Evolutionary conservation across 2,113 vertebrate species (phyloP).

Genomic region (Andinoacara biseriatus): DNA sequence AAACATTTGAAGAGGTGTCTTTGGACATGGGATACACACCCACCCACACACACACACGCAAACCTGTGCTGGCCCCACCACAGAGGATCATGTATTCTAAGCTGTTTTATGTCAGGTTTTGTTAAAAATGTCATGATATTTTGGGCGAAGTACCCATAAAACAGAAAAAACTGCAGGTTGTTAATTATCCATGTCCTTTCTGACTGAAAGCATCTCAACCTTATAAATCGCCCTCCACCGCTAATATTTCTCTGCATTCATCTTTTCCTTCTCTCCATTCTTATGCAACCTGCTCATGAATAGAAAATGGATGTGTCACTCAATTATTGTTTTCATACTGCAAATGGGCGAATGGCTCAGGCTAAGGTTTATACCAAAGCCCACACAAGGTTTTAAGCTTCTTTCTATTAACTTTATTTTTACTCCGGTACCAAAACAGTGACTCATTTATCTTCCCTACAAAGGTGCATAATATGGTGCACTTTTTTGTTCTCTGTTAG

Average conservation of each 20-base stretch:
- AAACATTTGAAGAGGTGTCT: conserved; percentile 41
- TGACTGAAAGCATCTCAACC: neutral
- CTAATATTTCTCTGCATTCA: conserved; percentile 15
- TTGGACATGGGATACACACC: conserved; percentile 14
- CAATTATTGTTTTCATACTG: conserved; percentile 65
- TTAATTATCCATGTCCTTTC: conserved; percentile 16
- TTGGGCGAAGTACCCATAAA: conserved; percentile 24
- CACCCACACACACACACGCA: neutral
- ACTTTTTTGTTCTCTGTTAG: conserved; percentile 15
- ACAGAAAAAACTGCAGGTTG: neutral
- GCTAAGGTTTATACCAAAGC: conserved; percentile 37
- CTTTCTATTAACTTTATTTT: conserved; percentile 62
- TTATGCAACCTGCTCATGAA: conserved; percentile 68
- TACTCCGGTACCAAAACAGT: conserved; percentile 38
- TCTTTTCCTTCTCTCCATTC: conserved; percentile 27
- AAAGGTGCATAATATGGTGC: conserved; percentile 32
- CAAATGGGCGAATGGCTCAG: conserved; percentile 45
- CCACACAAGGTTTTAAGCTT: conserved; percentile 50
- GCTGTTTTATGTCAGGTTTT: conserved; percentile 23
- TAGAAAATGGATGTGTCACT: conserved; percentile 66
- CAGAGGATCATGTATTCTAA: conserved; percentile 26
- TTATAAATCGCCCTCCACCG: neutral
- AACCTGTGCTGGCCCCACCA: neutral
- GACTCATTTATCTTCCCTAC: conserved; percentile 59
- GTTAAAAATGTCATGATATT: conserved; percentile 50